Percentiles rank a stretch among this genome's conserved stretches.
These are phyloP conservation scores for Tetramorium simillimum DNA, from an alignment of 1,140 invertebrate genomes.

Conservation along the genomic window DNA sequence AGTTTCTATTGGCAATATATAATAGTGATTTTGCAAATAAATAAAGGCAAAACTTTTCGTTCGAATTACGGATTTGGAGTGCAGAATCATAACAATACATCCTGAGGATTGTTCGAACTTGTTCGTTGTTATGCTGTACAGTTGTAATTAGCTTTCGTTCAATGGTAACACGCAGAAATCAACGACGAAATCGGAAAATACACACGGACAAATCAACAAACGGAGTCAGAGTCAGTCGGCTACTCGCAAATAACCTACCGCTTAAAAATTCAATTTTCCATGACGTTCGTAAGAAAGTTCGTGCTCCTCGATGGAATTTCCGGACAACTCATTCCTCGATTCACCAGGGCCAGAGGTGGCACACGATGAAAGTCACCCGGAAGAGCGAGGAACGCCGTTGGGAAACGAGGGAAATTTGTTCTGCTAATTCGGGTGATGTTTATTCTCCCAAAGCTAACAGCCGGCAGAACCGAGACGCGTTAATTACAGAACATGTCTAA, in stretches of 20 bases:
- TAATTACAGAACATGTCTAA: constrained; percentile 72
- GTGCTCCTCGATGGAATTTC: constrained; percentile 63
- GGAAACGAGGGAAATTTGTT: constrained; percentile 69
- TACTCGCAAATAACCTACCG: constrained; percentile 66
- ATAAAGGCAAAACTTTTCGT: constrained; percentile 11
- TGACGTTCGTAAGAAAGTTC: constrained; percentile 62
- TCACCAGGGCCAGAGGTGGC: constrained; percentile 28
- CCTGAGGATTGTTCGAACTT: background rate
- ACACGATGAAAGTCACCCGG: constrained; percentile 23
- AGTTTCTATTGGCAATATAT: background rate
- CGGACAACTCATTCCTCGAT: constrained; percentile 47
- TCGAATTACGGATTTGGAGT: background rate
- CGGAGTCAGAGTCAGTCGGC: background rate
- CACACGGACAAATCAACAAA: background rate
- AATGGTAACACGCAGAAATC: background rate
- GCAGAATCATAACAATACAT: background rate
- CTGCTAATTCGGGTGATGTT: constrained; percentile 71
- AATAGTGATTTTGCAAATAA: constrained; percentile 20
- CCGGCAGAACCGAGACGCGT: constrained; percentile 51
- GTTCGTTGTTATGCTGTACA: background rate
- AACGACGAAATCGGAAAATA: background rate
- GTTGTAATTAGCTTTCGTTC: constrained; percentile 3
- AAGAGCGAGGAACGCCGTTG: background rate
- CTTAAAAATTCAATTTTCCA: constrained; percentile 75
- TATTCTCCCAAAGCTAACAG: constrained; percentile 72